Conservation (phyloP, 2,113 vertebrate species). For the Xiphorhynchus elegans region DNA sequence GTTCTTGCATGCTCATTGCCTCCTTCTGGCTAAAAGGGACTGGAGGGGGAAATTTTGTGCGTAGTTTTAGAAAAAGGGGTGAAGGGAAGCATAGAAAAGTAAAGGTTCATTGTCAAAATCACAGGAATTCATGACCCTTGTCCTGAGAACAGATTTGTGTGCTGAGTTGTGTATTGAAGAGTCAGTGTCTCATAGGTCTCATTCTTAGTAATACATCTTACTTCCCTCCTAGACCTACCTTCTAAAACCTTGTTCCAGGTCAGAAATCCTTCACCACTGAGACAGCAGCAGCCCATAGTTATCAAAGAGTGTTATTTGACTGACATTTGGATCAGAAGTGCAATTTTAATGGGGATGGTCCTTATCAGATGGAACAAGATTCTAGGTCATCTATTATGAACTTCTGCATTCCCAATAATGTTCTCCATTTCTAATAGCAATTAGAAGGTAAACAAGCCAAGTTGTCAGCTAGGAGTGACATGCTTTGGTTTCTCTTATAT, state of each 20-base stretch:
- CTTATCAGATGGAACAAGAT: not conserved
- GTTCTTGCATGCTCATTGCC: not conserved
- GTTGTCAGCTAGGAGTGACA: not conserved
- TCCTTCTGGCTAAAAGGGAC: not conserved
- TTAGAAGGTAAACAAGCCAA: not conserved
- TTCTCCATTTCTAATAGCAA: not conserved
- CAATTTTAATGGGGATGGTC: not conserved
- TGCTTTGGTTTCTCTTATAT: not conserved
- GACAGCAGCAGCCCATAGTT: not conserved
- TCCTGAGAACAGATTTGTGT: not conserved
- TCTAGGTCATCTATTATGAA: not conserved
- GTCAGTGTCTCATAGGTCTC: not conserved
- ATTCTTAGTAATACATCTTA: not conserved
- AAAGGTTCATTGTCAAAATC: not conserved
- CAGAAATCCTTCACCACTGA: not conserved
- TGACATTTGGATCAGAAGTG: not conserved
- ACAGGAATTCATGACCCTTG: not conserved
- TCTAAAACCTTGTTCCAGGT: not conserved
- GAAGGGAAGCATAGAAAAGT: not conserved
- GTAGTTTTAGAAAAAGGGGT: not conserved
- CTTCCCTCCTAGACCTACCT: not conserved
- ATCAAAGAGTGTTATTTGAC: not conserved
- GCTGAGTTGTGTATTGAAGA: not conserved
- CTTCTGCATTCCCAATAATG: not conserved
- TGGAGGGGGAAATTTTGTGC: not conserved